phyloP scores from a whole-genome alignment of 2,888 invertebrate species.

The Monochamus alternatus region DNA sequence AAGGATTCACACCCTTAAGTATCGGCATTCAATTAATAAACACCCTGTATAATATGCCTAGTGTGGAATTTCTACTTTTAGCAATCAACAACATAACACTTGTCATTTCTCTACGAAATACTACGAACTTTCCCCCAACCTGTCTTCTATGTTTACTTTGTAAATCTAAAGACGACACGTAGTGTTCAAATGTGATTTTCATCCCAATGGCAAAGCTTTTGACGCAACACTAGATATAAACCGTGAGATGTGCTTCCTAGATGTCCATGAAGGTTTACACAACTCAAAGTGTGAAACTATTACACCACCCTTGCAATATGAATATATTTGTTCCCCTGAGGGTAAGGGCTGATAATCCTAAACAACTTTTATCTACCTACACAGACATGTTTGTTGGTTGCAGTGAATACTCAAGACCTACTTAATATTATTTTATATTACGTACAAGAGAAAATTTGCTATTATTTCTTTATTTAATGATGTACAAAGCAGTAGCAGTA shows the following conservation, averaged over 20 bases:
- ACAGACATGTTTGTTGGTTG: neutral
- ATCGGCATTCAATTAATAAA: too few species aligned
- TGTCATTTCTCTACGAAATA: too few species aligned
- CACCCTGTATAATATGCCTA: too few species aligned
- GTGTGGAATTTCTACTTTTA: too few species aligned
- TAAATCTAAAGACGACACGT: constrained; percentile 17
- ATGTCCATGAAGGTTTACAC: constrained; percentile 32
- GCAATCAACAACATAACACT: too few species aligned
- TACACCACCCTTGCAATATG: constrained; percentile 21
- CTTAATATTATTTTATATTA: constrained; percentile 24
- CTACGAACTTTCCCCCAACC: too few species aligned
- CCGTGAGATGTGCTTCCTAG: constrained; percentile 26
- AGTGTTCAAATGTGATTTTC: constrained; percentile 26
- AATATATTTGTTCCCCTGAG: constrained; percentile 26
- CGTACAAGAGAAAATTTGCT: neutral
- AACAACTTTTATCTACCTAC: constrained; percentile 23
- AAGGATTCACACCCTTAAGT: too few species aligned
- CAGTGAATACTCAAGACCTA: constrained; percentile 7
- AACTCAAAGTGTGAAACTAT: constrained; percentile 21
- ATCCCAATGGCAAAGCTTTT: constrained; percentile 13
- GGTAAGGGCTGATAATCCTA: constrained; percentile 21
- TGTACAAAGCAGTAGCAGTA: too few species aligned
- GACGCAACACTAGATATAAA: constrained; percentile 33
- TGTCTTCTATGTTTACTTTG: constrained; percentile 15
- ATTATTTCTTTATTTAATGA: too few species aligned